Evolutionary conservation across 2,797 vertebrate genomes (phyloP).

Genomic region (Orientallactaga sibirica): DNA sequence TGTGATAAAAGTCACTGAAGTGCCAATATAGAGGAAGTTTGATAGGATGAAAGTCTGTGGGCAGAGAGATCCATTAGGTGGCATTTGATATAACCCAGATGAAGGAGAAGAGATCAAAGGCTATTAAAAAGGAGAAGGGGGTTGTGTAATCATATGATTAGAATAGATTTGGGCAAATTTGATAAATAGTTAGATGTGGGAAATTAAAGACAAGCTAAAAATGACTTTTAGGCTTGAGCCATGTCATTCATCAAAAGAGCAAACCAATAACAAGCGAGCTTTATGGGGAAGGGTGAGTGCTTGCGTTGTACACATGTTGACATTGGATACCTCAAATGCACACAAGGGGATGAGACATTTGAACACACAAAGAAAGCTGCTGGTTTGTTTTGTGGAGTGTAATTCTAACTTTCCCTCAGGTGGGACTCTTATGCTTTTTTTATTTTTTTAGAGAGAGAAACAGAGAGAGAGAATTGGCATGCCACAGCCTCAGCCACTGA

Average conservation of each 20-base stretch:
- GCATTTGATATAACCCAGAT: not conserved
- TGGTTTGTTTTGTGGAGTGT: not conserved
- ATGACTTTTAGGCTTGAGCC: not conserved
- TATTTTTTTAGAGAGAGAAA: too few relatives aligned
- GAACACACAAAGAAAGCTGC: not conserved
- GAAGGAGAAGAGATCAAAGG: not conserved
- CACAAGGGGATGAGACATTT: not conserved
- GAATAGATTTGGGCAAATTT: not conserved
- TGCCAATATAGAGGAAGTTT: not conserved
- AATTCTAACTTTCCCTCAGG: not conserved
- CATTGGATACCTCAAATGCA: not conserved
- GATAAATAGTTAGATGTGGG: not conserved
- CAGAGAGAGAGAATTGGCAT: too few relatives aligned
- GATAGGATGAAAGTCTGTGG: not conserved
- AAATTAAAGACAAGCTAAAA: not conserved
- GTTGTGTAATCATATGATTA: not conserved
- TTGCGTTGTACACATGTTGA: not conserved
- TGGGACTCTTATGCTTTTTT: too few relatives aligned
- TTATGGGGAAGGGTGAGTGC: not conserved
- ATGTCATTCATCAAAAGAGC: not conserved
- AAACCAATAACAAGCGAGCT: not conserved
- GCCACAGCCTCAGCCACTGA: too few relatives aligned
- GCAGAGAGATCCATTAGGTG: not conserved
- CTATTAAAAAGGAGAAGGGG: not conserved
- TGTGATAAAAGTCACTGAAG: not conserved